Conservation (phyloP, 1,140 invertebrate genomes). For the Helicoverpa zea region DNA sequence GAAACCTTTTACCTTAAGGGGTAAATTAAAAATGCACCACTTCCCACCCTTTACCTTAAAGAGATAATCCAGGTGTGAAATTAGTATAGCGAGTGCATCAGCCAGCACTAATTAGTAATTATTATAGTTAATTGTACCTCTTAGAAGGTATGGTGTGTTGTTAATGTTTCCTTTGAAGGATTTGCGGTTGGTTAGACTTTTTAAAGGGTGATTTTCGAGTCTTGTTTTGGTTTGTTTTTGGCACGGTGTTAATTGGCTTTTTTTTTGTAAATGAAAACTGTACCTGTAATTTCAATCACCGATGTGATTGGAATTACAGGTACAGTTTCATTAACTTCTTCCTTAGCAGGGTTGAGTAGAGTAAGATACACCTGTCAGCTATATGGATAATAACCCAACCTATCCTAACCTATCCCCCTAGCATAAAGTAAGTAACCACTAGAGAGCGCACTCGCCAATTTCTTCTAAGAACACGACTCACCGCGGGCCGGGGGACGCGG, state of each 20-base stretch:
- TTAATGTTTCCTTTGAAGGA: slow-evolving; percentile 69
- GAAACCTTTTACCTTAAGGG: slow-evolving; percentile 5
- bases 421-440: too few species aligned
- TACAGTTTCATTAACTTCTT: too few species aligned
- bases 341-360: too few species aligned
- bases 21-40: slow-evolving; percentile 75
- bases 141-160: slow-evolving; percentile 52
- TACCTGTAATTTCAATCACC: too few species aligned
- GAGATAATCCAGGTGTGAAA: slow-evolving; percentile 78
- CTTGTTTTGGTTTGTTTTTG: background rate
- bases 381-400: too few species aligned
- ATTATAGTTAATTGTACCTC: slow-evolving; percentile 71
- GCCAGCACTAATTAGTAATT: slow-evolving; percentile 70
- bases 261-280: background rate
- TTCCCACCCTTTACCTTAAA: slow-evolving; percentile 66
- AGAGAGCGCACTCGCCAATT: too few species aligned
- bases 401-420: too few species aligned
- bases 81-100: slow-evolving; percentile 73
- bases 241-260: background rate
- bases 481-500: too few species aligned
- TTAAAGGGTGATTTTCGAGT: background rate
- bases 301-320: too few species aligned
- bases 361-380: too few species aligned
- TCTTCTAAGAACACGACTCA: too few species aligned
- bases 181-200: slow-evolving; percentile 9